phyloP scores from a whole-genome alignment of 2,888 invertebrate species.

The Drosophila lutescens region DNA sequence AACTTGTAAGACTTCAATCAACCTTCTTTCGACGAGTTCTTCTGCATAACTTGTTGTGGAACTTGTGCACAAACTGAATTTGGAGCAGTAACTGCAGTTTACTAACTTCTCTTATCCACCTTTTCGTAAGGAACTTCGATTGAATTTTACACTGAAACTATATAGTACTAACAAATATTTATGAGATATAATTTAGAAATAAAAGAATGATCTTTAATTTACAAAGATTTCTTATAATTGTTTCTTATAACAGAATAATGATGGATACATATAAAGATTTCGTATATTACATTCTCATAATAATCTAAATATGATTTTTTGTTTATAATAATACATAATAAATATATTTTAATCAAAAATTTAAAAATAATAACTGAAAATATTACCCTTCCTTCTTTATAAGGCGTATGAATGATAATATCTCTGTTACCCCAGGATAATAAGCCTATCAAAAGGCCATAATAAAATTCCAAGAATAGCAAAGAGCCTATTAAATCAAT shows the following conservation, averaged over 20 bases:
- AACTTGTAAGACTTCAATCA: conserved; percentile 31
- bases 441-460: background rate
- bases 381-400: no score
- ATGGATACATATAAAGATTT: no score
- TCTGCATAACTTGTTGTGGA: conserved; percentile 25
- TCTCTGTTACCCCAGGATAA: conserved; percentile 6
- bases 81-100: conserved; percentile 53
- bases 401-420: background rate
- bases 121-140: conserved; percentile 3
- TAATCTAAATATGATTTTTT: no score
- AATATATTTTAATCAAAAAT: no score
- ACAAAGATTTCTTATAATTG: background rate
- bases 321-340: no score
- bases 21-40: conserved; percentile 19
- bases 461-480: conserved; percentile 1
- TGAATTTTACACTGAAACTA: conserved; percentile 1
- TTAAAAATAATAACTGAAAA: no score
- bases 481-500: conserved; percentile 20
- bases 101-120: conserved; percentile 8
- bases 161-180: background rate
- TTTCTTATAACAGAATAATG: background rate
- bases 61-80: conserved; percentile 50
- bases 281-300: no score
- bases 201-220: background rate
- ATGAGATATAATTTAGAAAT: no score